Evolutionary conservation across 2,797 vertebrate genomes (phyloP).

Genomic region (Sebastes diaconus): DNA sequence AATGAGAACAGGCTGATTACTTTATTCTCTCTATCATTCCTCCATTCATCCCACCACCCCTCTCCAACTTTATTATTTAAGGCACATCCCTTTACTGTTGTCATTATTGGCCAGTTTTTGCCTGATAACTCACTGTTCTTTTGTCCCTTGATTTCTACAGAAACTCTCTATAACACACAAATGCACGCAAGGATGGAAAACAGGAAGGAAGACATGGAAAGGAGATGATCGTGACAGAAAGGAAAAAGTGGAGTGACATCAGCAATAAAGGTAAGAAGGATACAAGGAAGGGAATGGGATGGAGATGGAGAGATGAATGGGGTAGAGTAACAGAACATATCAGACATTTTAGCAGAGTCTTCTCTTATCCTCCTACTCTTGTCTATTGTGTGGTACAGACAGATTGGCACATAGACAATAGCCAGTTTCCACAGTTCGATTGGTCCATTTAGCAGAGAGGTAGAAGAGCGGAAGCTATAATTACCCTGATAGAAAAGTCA

Average conservation of each 20-base stretch:
- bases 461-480: conserved; percentile 12
- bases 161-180: neutral
- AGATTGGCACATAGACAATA: neutral
- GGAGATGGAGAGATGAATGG: neutral
- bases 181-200: neutral
- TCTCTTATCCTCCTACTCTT: neutral
- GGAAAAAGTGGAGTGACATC: neutral
- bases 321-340: neutral
- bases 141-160: neutral
- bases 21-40: neutral
- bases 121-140: neutral
- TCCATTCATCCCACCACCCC: neutral
- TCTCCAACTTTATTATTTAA: conserved; percentile 8
- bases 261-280: neutral
- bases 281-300: neutral
- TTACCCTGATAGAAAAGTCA: conserved; percentile 3
- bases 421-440: neutral
- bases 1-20: too few relatives aligned
- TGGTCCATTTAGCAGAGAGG: conserved; percentile 4
- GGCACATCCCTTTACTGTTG: neutral
- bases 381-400: neutral
- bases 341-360: neutral
- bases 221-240: neutral
- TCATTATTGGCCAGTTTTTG: neutral
- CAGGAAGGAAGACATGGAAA: neutral